These are phyloP conservation scores for Petrophora chlorosata DNA, from an alignment of 2,888 invertebrate species.

Conservation along the genomic window DNA sequence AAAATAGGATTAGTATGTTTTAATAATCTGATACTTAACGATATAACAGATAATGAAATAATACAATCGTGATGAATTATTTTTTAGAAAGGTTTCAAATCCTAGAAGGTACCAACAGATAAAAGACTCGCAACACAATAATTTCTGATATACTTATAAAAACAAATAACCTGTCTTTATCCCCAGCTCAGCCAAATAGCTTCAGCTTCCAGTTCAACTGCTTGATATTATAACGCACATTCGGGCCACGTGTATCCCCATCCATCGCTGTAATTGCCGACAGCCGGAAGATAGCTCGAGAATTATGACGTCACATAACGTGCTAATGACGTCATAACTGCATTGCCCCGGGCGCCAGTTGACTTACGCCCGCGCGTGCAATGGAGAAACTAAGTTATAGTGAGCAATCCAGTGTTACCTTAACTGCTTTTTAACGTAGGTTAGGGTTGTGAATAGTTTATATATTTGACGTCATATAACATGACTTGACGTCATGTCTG, in stretches of 20 bases:
- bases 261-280: slow-evolving; percentile 76
- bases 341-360: slow-evolving; percentile 66
- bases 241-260: slow-evolving; percentile 66
- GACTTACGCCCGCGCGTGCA: slow-evolving; percentile 60
- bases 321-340: slow-evolving; percentile 81
- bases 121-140: too few species aligned
- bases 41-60: too few species aligned
- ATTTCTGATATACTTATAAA: too few species aligned
- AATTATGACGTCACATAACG: slow-evolving; percentile 79
- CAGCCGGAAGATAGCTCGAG: slow-evolving; percentile 75
- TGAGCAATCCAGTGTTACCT: slow-evolving; percentile 48
- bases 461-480: too few species aligned
- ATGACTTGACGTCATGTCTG: too few species aligned
- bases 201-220: slow-evolving; percentile 39
- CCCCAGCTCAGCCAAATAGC: slow-evolving; percentile 23
- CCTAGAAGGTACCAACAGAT: too few species aligned
- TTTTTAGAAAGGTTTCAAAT: too few species aligned
- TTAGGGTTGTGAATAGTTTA: too few species aligned
- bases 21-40: too few species aligned
- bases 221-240: slow-evolving; percentile 62
- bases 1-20: too few species aligned
- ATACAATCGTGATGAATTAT: too few species aligned
- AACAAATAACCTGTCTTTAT: background rate
- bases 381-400: slow-evolving; percentile 64
- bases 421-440: slow-evolving; percentile 51